Percentiles rank a stretch among this genome's conserved stretches.
phyloP scores from a whole-genome alignment of 2,113 vertebrate species.

The Galemys pyrenaicus region DNA sequence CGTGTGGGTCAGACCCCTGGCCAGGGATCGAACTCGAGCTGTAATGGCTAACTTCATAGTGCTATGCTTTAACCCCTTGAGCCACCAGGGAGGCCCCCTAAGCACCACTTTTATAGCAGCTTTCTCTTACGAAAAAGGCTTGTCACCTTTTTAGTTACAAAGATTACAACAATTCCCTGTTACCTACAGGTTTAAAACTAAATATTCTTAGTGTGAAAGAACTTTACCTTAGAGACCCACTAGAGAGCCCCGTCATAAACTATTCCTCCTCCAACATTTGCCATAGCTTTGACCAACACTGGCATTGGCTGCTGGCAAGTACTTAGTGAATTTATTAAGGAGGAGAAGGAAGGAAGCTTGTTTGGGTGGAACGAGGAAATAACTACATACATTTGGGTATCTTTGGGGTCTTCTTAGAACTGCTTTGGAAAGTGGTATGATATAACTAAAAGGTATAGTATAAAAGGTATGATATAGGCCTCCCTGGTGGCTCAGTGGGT shows the following conservation, averaged over 20 bases:
- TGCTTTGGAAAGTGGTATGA: too few relatives aligned
- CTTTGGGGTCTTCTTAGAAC: background rate
- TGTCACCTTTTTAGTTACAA: background rate
- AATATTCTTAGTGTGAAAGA: slow-evolving; percentile 36
- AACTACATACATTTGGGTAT: too few relatives aligned
- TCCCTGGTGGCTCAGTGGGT: too few relatives aligned
- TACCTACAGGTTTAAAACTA: slow-evolving; percentile 30
- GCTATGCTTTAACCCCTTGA: too few relatives aligned
- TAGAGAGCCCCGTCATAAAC: background rate
- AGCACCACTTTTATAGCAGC: slow-evolving; percentile 8
- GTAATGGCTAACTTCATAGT: too few relatives aligned
- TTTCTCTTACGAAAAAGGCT: background rate
- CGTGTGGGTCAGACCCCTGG: too few relatives aligned
- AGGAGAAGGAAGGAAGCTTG: background rate
- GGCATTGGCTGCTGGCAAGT: background rate
- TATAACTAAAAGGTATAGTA: too few relatives aligned
- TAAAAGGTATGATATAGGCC: too few relatives aligned
- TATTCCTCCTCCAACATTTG: background rate
- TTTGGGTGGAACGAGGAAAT: background rate
- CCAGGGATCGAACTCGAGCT: too few relatives aligned
- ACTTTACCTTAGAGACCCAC: background rate
- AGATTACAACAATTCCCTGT: slow-evolving; percentile 5
- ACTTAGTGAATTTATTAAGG: background rate
- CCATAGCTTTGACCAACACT: background rate
- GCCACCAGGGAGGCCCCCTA: too few relatives aligned